Conservation (phyloP, 2,888 invertebrate genomes). For the Globia sparganii region DNA sequence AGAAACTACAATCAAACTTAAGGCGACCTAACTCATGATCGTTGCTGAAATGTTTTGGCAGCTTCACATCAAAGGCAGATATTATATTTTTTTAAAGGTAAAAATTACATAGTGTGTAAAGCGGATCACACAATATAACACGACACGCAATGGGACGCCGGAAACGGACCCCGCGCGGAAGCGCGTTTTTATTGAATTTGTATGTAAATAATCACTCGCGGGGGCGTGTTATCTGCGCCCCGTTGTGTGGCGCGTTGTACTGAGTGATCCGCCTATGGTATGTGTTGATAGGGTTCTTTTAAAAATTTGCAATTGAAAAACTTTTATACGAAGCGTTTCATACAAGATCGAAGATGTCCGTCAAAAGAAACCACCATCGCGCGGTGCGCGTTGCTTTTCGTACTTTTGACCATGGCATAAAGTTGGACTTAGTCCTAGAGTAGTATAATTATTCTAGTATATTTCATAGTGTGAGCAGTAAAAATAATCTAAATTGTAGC, state of each 20-base stretch:
- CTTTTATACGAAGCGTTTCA: background rate
- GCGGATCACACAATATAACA: too few relatives aligned
- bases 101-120: background rate
- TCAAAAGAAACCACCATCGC: background rate
- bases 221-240: too few relatives aligned
- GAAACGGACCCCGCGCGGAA: too few relatives aligned
- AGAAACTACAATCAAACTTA: background rate
- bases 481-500: conserved; percentile 7
- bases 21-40: background rate
- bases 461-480: background rate
- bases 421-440: conserved; percentile 2
- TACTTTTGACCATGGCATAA: background rate
- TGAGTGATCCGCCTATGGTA: background rate
- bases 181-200: too few relatives aligned
- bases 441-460: background rate
- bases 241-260: too few relatives aligned
- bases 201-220: too few relatives aligned
- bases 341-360: background rate
- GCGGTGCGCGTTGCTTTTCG: too few relatives aligned
- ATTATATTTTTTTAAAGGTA: background rate
- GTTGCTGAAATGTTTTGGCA: background rate
- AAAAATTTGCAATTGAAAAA: background rate
- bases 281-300: background rate
- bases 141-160: too few relatives aligned
- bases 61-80: background rate